These are phyloP conservation scores for Lepidocyrtoides sp. DNA, from an alignment of 2,888 invertebrate genomes.

Conservation along the genomic window DNA sequence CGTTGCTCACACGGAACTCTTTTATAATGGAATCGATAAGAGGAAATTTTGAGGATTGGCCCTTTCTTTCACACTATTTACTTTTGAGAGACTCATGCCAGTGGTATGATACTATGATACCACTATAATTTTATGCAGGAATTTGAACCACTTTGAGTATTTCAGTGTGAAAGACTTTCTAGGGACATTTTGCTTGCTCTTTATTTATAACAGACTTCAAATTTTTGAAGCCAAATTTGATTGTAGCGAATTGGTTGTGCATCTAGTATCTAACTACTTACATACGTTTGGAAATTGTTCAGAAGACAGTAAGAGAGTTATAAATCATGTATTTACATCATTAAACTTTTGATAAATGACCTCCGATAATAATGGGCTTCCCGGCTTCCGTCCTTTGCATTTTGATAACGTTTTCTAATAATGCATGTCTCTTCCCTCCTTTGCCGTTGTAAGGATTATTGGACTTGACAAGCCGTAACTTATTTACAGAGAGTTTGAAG, in stretches of 20 bases:
- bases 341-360: conserved; percentile 23
- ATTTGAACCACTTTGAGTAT: background rate
- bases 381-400: too few species aligned
- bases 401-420: too few species aligned
- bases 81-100: background rate
- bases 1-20: background rate
- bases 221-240: background rate
- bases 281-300: background rate
- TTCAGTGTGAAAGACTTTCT: too few species aligned
- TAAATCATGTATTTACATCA: conserved; percentile 30
- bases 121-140: background rate
- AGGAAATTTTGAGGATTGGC: conserved; percentile 7
- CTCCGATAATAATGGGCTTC: conserved; percentile 7
- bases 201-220: background rate
- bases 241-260: background rate
- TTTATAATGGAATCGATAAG: conserved; percentile 23
- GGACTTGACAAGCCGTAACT: background rate
- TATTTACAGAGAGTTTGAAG: background rate
- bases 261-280: too few species aligned
- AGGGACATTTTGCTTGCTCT: background rate
- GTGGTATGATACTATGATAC: background rate
- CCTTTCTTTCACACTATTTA: background rate
- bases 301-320: background rate
- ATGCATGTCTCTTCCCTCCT: background rate
- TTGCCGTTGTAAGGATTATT: background rate